Evolutionary conservation across 2,797 vertebrate species (phyloP), one percentile per base, ranked within the genome.

Genomic region (Momotus momota): DNA sequence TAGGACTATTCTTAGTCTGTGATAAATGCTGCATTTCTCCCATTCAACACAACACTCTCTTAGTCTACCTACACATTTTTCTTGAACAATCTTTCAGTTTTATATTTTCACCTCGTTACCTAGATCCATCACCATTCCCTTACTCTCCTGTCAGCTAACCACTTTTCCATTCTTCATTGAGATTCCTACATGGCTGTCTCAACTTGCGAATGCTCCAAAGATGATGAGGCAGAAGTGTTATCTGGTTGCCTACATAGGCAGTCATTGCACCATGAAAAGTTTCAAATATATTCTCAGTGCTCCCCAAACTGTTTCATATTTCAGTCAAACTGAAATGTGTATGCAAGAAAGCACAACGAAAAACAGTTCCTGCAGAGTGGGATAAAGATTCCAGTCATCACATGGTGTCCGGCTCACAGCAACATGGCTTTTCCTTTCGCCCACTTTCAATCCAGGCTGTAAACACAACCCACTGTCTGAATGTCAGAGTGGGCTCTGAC

Each of bases 271-370:
- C 0, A 0, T 81, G 83, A 81, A 90, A 66, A 91, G n/a, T 38
- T 23, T 43, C 41, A 88, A 93, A 83, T 33, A 71, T 75, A 86
- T 69, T 43, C 73, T 75, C 77, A 65, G 65, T 2, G 14, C 62
- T 86, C 60, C 45, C 52, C 29, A 48, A 69, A 48, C 51, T 58
- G 31, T 61, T 90, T 86, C 52, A 81, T 48, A 90, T 94, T 95
- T 55, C 51, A 73, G 78, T 80, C 88, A 89, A 85, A 60, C 31
- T 78, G 64, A 48, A 69, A 88, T 5, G 5, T 1, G 6, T 5
- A 4, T 33, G 20, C 60, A 73, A 77, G 51, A 33, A 67, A 57
- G 61, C 55, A 33, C 41, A 62, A 18, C 45, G 64, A 46, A 61
- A 73, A 77, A 29, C 26, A 2, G 14, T 46, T 89, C 20, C 51